phyloP scores from a whole-genome alignment of 1,140 invertebrate genomes.

The Apis cerana region DNA sequence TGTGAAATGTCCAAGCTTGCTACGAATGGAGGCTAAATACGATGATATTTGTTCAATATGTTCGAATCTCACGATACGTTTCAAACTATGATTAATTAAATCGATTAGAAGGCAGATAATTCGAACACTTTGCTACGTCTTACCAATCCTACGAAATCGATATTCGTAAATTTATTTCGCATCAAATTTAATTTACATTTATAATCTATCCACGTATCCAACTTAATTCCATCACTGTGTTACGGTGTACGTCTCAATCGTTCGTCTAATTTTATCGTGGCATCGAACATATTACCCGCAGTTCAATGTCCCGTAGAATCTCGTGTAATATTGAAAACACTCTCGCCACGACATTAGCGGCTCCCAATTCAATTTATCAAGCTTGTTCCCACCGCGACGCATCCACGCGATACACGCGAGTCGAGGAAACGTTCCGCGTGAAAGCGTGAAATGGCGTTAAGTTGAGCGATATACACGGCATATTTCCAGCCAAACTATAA shows the following conservation, averaged over 20 bases:
- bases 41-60: too few species aligned
- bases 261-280: not conserved
- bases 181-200: too few species aligned
- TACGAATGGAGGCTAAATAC: too few species aligned
- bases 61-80: too few species aligned
- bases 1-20: too few species aligned
- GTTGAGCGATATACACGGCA: not conserved
- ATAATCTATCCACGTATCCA: too few species aligned
- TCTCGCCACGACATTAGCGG: not conserved
- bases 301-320: not conserved
- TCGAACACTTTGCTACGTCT: too few species aligned
- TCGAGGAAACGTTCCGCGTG: not conserved
- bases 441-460: conserved; percentile 1
- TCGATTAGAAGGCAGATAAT: too few species aligned
- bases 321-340: not conserved
- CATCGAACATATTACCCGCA: not conserved
- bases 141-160: too few species aligned
- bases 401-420: not conserved
- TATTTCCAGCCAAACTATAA: conserved; percentile 27
- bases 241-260: not conserved
- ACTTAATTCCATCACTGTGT: too few species aligned
- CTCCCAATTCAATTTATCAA: conserved; percentile 8
- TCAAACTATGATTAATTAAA: too few species aligned
- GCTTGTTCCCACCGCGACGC: not conserved
- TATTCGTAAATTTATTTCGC: too few species aligned